Conservation (phyloP, 2,113 vertebrate species). For the Cephalopholis sonnerati region DNA sequence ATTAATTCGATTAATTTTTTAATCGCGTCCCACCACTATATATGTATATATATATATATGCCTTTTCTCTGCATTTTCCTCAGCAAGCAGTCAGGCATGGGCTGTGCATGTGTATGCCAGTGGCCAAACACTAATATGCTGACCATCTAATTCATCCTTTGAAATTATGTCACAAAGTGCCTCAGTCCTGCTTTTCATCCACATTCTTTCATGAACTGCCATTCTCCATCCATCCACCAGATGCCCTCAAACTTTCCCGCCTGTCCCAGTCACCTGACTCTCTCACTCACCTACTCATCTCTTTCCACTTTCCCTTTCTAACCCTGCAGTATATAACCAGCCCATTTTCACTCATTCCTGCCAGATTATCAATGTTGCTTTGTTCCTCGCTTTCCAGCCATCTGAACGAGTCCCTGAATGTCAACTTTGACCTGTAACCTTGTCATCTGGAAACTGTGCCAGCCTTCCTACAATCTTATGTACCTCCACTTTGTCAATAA, state of each 20-base stretch:
- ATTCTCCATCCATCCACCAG: not conserved
- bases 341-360: not conserved
- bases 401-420: not conserved
- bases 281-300: not conserved
- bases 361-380: not conserved
- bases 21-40: too few relatives aligned
- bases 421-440: not conserved
- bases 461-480: not conserved
- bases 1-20: too few relatives aligned
- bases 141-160: slow-evolving; percentile 57
- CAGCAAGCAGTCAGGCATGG: not conserved
- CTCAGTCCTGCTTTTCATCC: not conserved
- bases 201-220: not conserved
- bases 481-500: not conserved
- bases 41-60: too few relatives aligned
- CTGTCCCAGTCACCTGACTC: not conserved
- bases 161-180: not conserved
- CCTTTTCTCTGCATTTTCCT: too few relatives aligned
- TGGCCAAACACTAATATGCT: slow-evolving; percentile 39
- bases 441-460: not conserved
- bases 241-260: not conserved
- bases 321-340: not conserved
- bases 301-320: too few relatives aligned
- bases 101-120: not conserved
- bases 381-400: not conserved